Conservation (phyloP, 92 coral and sea anemone species). For the Pocillopora meandrina region DNA sequence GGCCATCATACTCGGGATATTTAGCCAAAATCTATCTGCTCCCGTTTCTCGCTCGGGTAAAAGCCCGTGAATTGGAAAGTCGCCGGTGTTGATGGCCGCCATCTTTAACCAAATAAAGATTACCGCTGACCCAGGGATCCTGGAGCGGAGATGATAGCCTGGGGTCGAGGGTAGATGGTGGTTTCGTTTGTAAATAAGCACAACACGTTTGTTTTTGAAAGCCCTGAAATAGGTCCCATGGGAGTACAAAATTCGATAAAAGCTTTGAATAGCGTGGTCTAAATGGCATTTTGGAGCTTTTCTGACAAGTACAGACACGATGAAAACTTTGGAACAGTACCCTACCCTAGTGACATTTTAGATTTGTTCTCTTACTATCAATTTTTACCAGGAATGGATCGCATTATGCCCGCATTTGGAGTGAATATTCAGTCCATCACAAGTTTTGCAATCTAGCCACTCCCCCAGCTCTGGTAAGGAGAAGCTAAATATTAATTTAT, state of each 20-base stretch:
- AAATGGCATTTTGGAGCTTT: background rate
- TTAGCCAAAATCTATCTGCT: constrained; percentile 84
- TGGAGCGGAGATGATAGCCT: no score
- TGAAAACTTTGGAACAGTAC: background rate
- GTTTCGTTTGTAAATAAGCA: background rate
- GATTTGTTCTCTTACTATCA: background rate
- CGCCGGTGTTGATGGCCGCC: constrained; percentile 80
- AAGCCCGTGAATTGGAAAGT: constrained; percentile 92
- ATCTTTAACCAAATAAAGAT: constrained; percentile 40
- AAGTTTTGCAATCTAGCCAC: no score
- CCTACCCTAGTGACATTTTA: background rate
- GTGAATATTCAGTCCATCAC: no score
- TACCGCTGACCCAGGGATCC: constrained; percentile 33
- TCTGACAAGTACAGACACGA: no score
- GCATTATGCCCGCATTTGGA: no score
- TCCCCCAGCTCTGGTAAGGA: no score
- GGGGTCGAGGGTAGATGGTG: background rate
- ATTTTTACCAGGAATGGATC: no score
- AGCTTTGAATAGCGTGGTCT: background rate
- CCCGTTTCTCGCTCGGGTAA: constrained; percentile 96
- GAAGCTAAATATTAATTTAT: no score
- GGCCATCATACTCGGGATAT: constrained; percentile 93
- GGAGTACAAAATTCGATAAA: no score
- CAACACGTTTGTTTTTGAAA: background rate
- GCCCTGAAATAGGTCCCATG: background rate